phyloP scores from a whole-genome alignment of 2,888 invertebrate species.

The Cacoxenus indagator region DNA sequence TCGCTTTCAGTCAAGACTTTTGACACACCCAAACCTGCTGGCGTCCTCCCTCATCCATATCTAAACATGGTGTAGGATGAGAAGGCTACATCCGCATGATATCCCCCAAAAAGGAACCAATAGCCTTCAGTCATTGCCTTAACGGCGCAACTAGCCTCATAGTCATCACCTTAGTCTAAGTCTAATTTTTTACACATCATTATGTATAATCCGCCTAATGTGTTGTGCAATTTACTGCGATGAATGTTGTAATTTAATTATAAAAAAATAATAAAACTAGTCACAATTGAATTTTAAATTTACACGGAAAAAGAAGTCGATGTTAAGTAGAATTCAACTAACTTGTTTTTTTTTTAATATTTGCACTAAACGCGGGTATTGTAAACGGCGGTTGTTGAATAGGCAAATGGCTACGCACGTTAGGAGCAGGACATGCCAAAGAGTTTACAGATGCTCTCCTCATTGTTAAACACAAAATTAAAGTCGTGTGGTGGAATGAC shows the following conservation, averaged over 20 bases:
- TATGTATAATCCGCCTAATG: not conserved
- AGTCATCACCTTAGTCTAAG: too few species aligned
- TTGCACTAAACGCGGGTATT: conserved; percentile 60
- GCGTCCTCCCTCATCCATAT: too few species aligned
- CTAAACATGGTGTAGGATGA: too few species aligned
- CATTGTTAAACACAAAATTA: conserved; percentile 60
- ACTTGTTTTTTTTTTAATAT: conserved; percentile 54
- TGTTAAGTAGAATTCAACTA: conserved; percentile 58
- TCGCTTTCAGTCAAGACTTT: too few species aligned
- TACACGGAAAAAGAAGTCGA: conserved; percentile 48
- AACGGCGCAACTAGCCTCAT: too few species aligned
- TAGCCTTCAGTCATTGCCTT: too few species aligned
- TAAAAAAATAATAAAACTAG: not conserved
- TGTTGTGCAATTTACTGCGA: too few species aligned
- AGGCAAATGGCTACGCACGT: conserved; percentile 11
- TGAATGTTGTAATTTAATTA: not conserved
- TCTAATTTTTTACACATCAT: too few species aligned
- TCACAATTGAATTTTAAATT: conserved; percentile 38
- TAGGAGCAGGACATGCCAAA: conserved; percentile 66
- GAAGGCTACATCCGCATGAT: too few species aligned
- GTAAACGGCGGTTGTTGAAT: not conserved
- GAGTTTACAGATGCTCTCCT: conserved; percentile 69
- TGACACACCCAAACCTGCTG: too few species aligned
- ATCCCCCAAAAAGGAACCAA: too few species aligned
- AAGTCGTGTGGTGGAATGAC: conserved; percentile 68